A percentile compares a stretch with the other conserved stretches of the same genome.
Evolutionary conservation across 53 echinoderm and acorn worm species (phyloP).

Genomic region (Pentamera pediparva): DNA sequence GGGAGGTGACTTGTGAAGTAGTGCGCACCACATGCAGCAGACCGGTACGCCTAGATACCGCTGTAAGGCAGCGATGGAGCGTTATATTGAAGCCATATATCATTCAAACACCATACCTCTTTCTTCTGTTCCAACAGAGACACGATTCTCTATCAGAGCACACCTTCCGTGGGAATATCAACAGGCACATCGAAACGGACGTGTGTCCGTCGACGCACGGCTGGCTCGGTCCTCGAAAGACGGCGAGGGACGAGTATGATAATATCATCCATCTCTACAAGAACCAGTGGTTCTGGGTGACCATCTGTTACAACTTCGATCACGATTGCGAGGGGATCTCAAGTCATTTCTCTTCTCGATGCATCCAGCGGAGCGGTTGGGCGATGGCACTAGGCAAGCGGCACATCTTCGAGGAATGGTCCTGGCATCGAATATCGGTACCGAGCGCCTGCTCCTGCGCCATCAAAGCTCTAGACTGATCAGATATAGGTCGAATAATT

Average conservation of each 20-base stretch:
- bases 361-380: slow-evolving; percentile 10
- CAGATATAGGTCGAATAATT: too few relatives aligned
- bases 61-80: too few relatives aligned
- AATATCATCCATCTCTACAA: not conserved
- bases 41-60: too few relatives aligned
- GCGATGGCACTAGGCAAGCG: slow-evolving; percentile 10
- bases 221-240: slow-evolving; percentile 12
- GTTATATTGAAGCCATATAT: too few relatives aligned
- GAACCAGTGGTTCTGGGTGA: slow-evolving; percentile 16
- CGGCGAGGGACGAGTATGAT: not conserved
- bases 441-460: slow-evolving; percentile 13
- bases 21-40: too few relatives aligned
- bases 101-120: too few relatives aligned
- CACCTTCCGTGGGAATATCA: too few relatives aligned
- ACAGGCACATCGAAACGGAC: not conserved
- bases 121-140: too few relatives aligned
- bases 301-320: not conserved
- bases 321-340: not conserved
- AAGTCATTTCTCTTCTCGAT: not conserved
- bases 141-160: too few relatives aligned
- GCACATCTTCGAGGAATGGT: not conserved
- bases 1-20: too few relatives aligned
- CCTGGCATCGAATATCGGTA: slow-evolving; percentile 18
- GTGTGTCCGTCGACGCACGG: slow-evolving; percentile 6
- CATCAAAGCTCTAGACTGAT: too few relatives aligned